Conservation (phyloP, 2,888 invertebrate genomes). For the Drosophila cognata region DNA sequence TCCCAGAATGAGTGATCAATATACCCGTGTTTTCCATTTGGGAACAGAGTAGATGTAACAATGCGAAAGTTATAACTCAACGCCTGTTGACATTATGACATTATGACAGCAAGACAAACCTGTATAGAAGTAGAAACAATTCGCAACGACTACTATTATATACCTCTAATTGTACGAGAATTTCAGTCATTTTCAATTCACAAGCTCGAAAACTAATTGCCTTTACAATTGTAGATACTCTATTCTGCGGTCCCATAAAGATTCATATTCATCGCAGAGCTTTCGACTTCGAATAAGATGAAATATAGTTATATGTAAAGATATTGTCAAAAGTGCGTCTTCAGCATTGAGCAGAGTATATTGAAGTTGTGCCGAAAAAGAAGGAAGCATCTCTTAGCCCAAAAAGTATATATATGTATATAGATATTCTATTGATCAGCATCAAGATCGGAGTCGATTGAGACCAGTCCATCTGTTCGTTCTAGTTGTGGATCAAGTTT, state of each 20-base stretch:
- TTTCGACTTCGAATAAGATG: not conserved
- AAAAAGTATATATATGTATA: not conserved
- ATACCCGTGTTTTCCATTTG: not conserved
- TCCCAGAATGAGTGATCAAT: not conserved
- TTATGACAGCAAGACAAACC: constrained; percentile 25
- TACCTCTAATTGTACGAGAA: not conserved
- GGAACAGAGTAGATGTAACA: constrained; percentile 5
- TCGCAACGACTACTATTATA: constrained; percentile 7
- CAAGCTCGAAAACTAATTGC: not conserved
- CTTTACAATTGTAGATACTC: not conserved
- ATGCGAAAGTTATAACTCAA: constrained; percentile 33
- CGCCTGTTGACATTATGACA: constrained; percentile 42
- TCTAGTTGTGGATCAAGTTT: not conserved
- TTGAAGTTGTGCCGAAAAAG: not conserved
- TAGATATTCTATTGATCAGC: not conserved
- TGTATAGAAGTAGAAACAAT: constrained; percentile 1
- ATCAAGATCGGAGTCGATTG: not conserved
- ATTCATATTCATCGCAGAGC: not conserved
- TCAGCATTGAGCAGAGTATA: too few species aligned
- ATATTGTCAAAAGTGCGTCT: not conserved
- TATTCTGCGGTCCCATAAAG: constrained; percentile 12
- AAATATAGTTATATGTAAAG: not conserved
- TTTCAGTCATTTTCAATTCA: constrained; percentile 8
- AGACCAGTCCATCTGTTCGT: not conserved
- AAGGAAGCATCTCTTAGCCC: not conserved